Evolutionary conservation across 2,888 invertebrate genomes (phyloP), one percentile per base, ranked within the genome.

Genomic region (Chloroclystis v-ata): DNA sequence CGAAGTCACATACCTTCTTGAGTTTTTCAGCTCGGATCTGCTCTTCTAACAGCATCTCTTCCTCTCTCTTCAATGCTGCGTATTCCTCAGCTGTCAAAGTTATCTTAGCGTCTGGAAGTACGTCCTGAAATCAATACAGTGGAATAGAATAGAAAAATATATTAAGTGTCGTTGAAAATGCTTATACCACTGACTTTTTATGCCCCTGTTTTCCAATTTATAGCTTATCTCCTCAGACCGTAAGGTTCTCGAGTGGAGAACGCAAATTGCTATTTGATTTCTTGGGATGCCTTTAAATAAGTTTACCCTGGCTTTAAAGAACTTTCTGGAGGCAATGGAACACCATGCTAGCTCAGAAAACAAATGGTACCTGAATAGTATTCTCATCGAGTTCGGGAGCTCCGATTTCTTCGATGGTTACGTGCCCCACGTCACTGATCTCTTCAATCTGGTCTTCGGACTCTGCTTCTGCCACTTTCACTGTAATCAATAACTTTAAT

Each of bases 1-100:
- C 26, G 28, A 53, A 33, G 38, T 10, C 35, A 50, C 68, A 37
- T 57, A 86, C 84, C 78, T 82, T 83, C 47, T 76, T 80, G 52
- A 81, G 73, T 28, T 82, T 78, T 37, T 81, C 80, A 14, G 67
- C 64, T 42, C 62, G 75, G 10, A 65, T 69, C 48, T 80, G 81
- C 12, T 81, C 79, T 29, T 75, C 78, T 1, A 72, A 14, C 49
- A 73, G 61, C 28, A 65, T 72, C 43, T 78, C 72, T 43, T 76
- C 77, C 57, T 77, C 73, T 52, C 57, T 63, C 58, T 65, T 75
- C 55, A 70, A 56, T 30, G 64, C 46, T 5, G 43, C 47, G 5
- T 43, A 40, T 10, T 54, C 54, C 45, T 54, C 52, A 1, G 49
- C 52, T 3, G 51, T 49, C 5, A 48, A 10, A 4, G 32, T 51